Conservation (phyloP, 2,888 invertebrate species). For the Folsomia manolachei region DNA sequence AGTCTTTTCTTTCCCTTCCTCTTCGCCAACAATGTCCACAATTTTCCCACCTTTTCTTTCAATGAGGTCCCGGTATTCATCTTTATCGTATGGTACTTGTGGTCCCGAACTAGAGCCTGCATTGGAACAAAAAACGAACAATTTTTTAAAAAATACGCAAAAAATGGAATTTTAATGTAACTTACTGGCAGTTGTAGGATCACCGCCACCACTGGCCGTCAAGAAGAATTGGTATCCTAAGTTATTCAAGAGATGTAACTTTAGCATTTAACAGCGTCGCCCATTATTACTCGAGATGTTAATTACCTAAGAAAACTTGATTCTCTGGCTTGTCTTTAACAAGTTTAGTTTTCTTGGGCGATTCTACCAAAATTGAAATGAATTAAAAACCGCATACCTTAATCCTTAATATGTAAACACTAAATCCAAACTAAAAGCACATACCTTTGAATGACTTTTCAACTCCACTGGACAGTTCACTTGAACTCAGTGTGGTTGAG, state of each 20-base stretch:
- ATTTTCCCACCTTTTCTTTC: constrained; percentile 41
- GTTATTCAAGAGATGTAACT: no score
- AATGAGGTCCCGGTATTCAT: constrained; percentile 40
- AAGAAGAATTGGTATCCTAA: constrained; percentile 48
- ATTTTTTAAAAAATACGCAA: not conserved
- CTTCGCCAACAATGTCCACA: constrained; percentile 41
- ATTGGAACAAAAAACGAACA: not conserved
- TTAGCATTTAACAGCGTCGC: no score
- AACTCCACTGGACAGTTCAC: not conserved
- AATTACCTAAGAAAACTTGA: constrained; percentile 42
- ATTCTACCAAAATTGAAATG: no score
- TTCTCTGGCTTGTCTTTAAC: constrained; percentile 14
- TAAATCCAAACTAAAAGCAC: not conserved
- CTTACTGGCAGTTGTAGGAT: constrained; percentile 40
- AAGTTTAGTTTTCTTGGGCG: not conserved
- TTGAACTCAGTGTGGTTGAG: not conserved
- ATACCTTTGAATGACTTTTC: constrained; percentile 1
- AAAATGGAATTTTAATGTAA: not conserved
- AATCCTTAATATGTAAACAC: no score
- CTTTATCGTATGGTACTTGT: constrained; percentile 43
- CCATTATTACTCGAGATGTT: no score
- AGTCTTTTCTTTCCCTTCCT: constrained; percentile 53
- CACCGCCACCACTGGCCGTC: constrained; percentile 48
- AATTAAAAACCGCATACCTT: no score
- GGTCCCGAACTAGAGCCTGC: not conserved